These are phyloP conservation scores for Grus americana DNA, from an alignment of 2,113 vertebrate genomes.

Conservation along the genomic window DNA sequence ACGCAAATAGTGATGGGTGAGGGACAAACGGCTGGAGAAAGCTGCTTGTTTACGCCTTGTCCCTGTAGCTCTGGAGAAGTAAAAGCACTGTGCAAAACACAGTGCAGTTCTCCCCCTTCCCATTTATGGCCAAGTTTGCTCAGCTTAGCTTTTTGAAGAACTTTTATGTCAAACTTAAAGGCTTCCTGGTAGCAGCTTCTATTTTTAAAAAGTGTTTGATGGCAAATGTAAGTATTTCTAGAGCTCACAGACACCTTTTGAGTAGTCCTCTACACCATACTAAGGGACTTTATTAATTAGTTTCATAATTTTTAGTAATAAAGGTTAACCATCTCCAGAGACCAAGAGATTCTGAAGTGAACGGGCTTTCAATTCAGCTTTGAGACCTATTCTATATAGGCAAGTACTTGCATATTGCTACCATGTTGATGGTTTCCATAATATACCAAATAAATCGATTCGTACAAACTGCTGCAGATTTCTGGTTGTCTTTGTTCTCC, in stretches of 20 bases:
- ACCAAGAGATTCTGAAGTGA: not conserved
- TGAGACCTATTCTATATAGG: rapidly evolving
- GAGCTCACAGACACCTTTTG: too few species aligned
- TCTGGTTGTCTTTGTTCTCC: not conserved
- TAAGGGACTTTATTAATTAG: not conserved
- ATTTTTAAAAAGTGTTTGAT: not conserved
- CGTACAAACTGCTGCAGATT: not conserved
- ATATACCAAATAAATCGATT: rapidly evolving
- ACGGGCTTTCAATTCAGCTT: not conserved
- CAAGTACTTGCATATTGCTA: not conserved
- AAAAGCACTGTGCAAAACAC: not conserved
- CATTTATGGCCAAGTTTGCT: not conserved
- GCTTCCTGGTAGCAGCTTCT: not conserved
- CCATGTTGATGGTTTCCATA: not conserved
- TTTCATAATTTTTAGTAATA: not conserved
- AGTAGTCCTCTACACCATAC: not conserved
- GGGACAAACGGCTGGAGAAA: not conserved
- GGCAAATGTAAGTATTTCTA: not conserved
- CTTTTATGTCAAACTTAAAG: constrained; percentile 3
- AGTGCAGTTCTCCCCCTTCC: not conserved
- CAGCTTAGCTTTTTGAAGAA: not conserved
- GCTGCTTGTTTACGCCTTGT: not conserved
- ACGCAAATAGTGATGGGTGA: not conserved
- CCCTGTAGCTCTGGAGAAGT: not conserved
- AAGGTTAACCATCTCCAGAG: constrained; percentile 1